Percentiles rank a stretch among this genome's conserved stretches.
Conservation (phyloP, 2,797 vertebrate genomes). For the Myripristis jacobus region DNA sequence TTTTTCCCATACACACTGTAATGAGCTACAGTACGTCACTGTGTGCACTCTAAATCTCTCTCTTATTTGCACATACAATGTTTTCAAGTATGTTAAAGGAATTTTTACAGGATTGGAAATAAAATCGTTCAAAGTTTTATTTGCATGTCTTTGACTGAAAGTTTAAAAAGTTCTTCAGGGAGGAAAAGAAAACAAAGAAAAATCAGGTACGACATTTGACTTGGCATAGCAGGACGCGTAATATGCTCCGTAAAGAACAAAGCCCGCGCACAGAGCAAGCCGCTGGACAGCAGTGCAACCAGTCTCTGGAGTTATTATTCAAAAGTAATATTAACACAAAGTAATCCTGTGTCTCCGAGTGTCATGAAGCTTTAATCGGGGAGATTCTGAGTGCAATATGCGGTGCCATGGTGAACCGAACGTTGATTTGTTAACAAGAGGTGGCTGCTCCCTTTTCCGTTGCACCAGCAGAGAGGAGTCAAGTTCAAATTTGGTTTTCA, state of each 20-base stretch:
- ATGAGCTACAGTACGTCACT: conserved; percentile 36
- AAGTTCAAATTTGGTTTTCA: conserved; percentile 42
- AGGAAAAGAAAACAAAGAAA: not conserved
- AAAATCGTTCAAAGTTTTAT: conserved; percentile 9
- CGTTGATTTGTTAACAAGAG: conserved; percentile 23
- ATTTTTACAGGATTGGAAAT: conserved; percentile 18
- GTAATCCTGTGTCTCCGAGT: not conserved
- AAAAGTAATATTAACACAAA: conserved; percentile 13
- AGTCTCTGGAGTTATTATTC: conserved; percentile 21
- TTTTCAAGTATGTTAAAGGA: conserved; percentile 72
- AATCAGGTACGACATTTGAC: not conserved
- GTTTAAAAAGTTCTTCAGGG: not conserved
- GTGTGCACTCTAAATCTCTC: conserved; percentile 22
- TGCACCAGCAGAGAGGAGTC: conserved; percentile 24
- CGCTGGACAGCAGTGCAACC: conserved; percentile 12
- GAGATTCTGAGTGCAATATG: conserved; percentile 14
- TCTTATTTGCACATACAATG: conserved; percentile 41
- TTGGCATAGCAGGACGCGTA: conserved; percentile 8
- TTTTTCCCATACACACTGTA: conserved; percentile 19
- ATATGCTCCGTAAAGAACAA: conserved; percentile 22
- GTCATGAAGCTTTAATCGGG: conserved; percentile 17
- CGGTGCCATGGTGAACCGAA: conserved; percentile 14
- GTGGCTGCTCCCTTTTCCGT: conserved; percentile 21
- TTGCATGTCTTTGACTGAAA: conserved; percentile 40
- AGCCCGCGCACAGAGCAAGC: not conserved